Conservation (phyloP, 2,888 invertebrate species). For the Willowsia nigromaculata region DNA sequence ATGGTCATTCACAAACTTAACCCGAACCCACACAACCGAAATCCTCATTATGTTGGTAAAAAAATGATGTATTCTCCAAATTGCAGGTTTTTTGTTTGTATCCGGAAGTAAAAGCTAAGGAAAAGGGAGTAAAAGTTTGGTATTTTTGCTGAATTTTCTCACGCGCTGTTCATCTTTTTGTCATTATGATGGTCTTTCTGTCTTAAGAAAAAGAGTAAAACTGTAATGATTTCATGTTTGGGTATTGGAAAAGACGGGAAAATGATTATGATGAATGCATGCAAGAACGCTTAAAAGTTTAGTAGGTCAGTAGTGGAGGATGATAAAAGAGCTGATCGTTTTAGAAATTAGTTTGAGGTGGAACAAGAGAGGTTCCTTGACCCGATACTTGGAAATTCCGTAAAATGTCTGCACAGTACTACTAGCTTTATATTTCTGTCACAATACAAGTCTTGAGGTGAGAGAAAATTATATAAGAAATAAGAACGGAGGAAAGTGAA, state of each 20-base stretch:
- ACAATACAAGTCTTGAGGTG: background rate
- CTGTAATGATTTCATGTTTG: background rate
- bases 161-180: background rate
- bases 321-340: background rate
- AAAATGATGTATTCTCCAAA: background rate
- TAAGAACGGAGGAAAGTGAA: background rate
- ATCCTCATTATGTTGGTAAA: background rate
- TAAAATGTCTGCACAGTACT: background rate
- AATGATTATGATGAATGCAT: slow-evolving; percentile 5
- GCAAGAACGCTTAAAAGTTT: slow-evolving; percentile 20
- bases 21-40: background rate
- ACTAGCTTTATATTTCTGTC: too few species aligned
- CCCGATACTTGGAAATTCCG: background rate
- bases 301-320: slow-evolving; percentile 38
- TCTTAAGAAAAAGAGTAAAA: background rate
- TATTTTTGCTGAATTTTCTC: background rate
- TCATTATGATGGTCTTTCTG: background rate
- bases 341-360: background rate
- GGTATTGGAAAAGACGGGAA: background rate
- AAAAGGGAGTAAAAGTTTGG: background rate
- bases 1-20: background rate
- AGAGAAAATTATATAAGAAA: background rate
- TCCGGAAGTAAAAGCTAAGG: slow-evolving; percentile 9
- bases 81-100: background rate
- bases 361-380: background rate